A percentile compares a stretch with the other conserved stretches of the same genome.
Evolutionary conservation across 2,888 invertebrate genomes (phyloP).

Genomic region (Notocelia uddmanniana): DNA sequence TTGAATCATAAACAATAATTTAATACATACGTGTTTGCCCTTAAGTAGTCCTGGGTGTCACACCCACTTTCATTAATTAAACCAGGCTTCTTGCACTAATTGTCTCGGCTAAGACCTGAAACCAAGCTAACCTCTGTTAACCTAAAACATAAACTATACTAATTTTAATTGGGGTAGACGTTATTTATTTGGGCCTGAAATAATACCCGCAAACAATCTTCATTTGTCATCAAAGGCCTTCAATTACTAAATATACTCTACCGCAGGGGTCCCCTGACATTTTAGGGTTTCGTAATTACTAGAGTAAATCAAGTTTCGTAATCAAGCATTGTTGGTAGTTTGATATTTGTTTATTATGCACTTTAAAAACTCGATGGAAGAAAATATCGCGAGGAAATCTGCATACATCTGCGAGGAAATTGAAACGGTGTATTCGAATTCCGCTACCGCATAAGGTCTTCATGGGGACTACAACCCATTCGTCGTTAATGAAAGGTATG

Average conservation of each 20-base stretch:
- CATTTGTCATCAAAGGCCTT: conserved; percentile 23
- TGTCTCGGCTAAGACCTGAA: conserved; percentile 45
- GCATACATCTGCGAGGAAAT: no score
- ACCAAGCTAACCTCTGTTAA: conserved; percentile 24
- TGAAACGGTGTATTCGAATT: no score
- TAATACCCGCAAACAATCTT: conserved; percentile 14
- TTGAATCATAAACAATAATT: background rate
- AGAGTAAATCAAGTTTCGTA: no score
- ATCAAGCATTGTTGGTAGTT: no score
- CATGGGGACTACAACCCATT: no score
- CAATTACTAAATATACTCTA: background rate
- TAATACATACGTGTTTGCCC: conserved; percentile 15
- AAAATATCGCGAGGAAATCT: no score
- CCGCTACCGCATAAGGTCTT: no score
- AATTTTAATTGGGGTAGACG: conserved; percentile 1
- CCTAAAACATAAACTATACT: conserved; percentile 27
- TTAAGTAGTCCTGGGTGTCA: conserved; percentile 45
- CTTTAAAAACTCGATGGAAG: no score
- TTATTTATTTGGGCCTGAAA: conserved; percentile 18
- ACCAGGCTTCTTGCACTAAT: conserved; percentile 46
- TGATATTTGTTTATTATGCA: no score
- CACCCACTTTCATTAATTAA: conserved; percentile 50
- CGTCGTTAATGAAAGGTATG: no score
- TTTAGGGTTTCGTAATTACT: no score
- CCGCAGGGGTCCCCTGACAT: background rate